Percentiles rank a stretch among this genome's conserved stretches.
Conservation (phyloP, 2,113 vertebrate genomes). For the Cebus imitator region DNA sequence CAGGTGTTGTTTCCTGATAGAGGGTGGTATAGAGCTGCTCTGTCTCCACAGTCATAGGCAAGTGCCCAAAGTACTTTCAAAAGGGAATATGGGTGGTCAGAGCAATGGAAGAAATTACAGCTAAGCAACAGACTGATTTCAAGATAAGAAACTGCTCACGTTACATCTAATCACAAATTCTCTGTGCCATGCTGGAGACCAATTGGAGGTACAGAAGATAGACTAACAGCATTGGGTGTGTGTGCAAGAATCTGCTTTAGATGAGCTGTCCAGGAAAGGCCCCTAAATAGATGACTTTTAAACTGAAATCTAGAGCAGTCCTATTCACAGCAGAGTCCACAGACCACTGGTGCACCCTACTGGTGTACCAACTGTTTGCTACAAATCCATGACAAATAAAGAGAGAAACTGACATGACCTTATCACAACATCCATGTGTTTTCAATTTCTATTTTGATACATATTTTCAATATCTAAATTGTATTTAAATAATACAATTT, state of each 20-base stretch:
- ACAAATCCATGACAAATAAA: neutral
- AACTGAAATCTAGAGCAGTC: neutral
- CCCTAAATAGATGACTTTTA: neutral
- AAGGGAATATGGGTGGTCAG: neutral
- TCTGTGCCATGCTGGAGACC: neutral
- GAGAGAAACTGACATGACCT: neutral
- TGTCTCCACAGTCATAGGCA: neutral
- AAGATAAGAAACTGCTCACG: neutral
- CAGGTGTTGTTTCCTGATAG: neutral
- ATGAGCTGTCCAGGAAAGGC: neutral
- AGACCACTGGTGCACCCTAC: neutral
- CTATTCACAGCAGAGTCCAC: neutral
- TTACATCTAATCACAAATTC: neutral
- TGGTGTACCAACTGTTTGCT: too few relatives aligned
- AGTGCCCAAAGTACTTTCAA: neutral
- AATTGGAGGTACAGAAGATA: neutral
- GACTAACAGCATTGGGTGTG: neutral
- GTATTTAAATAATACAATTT: neutral
- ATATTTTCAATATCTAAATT: neutral
- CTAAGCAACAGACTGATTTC: neutral
- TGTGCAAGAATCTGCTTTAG: neutral
- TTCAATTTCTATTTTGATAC: neutral
- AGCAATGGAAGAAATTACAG: neutral
- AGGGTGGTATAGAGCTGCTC: too few relatives aligned
- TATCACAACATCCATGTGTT: neutral